Conservation (phyloP, 2,797 vertebrate species). For the Diceros bicornis region DNA sequence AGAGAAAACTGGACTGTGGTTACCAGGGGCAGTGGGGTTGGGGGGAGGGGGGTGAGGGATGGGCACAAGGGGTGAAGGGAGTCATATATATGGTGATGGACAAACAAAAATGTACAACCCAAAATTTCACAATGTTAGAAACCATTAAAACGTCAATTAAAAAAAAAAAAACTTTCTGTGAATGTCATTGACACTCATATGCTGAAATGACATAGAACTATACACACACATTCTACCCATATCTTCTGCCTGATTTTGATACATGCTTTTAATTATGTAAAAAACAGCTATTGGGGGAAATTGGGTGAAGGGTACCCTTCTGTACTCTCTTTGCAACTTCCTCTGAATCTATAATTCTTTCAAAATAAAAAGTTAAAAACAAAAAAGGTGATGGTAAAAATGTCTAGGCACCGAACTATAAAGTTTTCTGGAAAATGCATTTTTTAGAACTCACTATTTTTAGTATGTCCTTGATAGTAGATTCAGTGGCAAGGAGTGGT, state of each 20-base stretch:
- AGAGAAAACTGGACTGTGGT: too few species aligned
- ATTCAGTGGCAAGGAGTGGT: background rate
- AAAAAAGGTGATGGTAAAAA: background rate
- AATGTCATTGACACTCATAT: background rate
- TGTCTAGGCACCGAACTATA: background rate
- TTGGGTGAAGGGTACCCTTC: background rate
- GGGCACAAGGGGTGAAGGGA: too few species aligned
- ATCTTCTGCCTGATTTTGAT: background rate
- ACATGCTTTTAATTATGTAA: background rate
- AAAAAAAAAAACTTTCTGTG: too few species aligned
- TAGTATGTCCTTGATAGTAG: background rate
- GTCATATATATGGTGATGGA: too few species aligned
- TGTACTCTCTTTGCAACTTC: background rate
- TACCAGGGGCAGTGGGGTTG: too few species aligned
- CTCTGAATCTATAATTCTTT: background rate
- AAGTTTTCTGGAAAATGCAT: background rate
- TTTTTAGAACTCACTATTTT: background rate
- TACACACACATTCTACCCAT: background rate
- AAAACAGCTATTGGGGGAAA: background rate
- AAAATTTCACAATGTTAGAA: too few species aligned
- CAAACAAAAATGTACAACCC: too few species aligned
- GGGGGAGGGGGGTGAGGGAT: too few species aligned
- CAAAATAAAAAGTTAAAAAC: slow-evolving; percentile 14
- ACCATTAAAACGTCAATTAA: too few species aligned
- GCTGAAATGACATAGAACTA: background rate